These are phyloP conservation scores for Delphinus delphis DNA, from an alignment of 2,113 vertebrate genomes.

Conservation along the genomic window DNA sequence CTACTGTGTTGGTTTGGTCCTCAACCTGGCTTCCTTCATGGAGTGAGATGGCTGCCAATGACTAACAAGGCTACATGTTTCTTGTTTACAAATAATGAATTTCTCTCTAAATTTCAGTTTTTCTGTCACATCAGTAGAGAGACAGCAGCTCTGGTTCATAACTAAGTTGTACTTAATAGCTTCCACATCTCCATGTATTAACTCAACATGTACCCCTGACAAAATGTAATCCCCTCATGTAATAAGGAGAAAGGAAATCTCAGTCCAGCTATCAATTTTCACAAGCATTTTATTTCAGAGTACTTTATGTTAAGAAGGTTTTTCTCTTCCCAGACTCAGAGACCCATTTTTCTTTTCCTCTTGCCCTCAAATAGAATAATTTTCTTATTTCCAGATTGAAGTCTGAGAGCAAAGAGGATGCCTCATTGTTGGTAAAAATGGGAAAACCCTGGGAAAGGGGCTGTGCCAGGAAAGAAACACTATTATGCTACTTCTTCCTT, in stretches of 20 bases:
- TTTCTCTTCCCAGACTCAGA: not conserved
- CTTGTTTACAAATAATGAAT: not conserved
- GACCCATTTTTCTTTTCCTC: not conserved
- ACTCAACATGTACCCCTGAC: not conserved
- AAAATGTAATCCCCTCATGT: not conserved
- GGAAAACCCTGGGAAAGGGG: not conserved
- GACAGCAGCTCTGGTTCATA: not conserved
- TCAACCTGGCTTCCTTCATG: not conserved
- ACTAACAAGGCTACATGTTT: not conserved
- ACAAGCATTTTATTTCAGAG: not conserved
- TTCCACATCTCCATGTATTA: not conserved
- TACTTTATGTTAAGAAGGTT: not conserved
- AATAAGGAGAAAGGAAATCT: not conserved
- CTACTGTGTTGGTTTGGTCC: not conserved
- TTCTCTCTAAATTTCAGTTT: not conserved
- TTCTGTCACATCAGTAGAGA: not conserved
- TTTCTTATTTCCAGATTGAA: not conserved
- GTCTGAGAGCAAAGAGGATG: not conserved
- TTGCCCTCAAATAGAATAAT: not conserved
- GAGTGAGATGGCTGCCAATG: not conserved
- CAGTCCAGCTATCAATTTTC: not conserved
- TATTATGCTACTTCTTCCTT: not conserved
- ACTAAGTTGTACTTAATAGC: not conserved
- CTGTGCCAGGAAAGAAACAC: not conserved
- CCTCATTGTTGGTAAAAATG: not conserved